phyloP scores from a whole-genome alignment of 2,797 vertebrate genomes.

The Acrossocheilus fasciatus region DNA sequence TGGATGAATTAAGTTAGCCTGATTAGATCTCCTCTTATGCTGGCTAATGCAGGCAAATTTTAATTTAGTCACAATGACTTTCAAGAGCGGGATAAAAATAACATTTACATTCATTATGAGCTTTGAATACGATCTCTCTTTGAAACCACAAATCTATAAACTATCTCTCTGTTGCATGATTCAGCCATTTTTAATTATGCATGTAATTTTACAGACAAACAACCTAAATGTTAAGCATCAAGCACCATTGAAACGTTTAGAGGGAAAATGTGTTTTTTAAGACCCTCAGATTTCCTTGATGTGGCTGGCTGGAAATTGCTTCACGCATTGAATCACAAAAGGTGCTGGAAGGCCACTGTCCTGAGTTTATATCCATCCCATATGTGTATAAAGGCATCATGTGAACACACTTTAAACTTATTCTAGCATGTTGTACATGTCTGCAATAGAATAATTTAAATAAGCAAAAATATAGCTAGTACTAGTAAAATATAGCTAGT shows the following conservation, averaged over 20 bases:
- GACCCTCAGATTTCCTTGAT: conserved; percentile 2
- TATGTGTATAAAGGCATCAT: neutral
- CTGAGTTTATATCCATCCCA: neutral
- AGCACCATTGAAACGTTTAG: conserved; percentile 3
- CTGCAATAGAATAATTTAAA: neutral
- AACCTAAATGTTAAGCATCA: conserved; percentile 21
- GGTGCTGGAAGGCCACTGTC: neutral
- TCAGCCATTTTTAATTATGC: conserved; percentile 29
- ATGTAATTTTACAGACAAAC: conserved; percentile 35
- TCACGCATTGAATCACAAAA: neutral
- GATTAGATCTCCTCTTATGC: conserved; percentile 43
- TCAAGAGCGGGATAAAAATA: conserved; percentile 42
- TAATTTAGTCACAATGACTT: conserved; percentile 45
- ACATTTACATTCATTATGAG: conserved; percentile 46
- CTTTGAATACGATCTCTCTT: conserved; percentile 20
- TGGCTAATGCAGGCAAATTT: conserved; percentile 27
- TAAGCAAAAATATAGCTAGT: neutral
- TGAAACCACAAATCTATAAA: conserved; percentile 29
- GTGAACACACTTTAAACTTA: no score
- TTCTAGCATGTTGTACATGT: neutral
- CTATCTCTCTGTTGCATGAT: neutral
- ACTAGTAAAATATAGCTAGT: neutral
- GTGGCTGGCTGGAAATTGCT: conserved; percentile 1
- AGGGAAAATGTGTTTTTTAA: neutral
- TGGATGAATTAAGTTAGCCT: conserved; percentile 49